Evolutionary conservation across 2,113 vertebrate genomes (phyloP), one percentile per base, ranked within the genome.

Genomic region (Corydoras maculifer): DNA sequence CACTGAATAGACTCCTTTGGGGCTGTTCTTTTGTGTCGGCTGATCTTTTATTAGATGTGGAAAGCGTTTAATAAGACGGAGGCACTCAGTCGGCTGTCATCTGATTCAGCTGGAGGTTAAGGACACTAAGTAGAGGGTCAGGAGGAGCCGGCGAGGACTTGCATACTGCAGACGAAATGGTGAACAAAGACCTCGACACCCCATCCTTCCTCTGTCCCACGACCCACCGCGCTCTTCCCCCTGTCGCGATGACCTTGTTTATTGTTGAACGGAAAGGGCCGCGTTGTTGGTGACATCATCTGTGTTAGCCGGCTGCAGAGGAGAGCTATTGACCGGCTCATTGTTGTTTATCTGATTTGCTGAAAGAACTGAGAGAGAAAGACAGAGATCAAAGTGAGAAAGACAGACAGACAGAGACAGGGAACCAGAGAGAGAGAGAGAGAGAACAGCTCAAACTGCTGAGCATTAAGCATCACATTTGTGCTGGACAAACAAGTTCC

Each of bases 251-350:
- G 81, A 84, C 81, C 84, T 82, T 68, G 54, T 73, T 73, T 77
- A 67, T 77, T 81, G 77, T 76, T 75, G 69, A 80, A 73, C 79
- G 77, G 79, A 76, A 61, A 65, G 79, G 80, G 73, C 77, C 51
- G 75, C 74, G 49, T 62, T 31, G 74, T 74, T 77, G 77, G 77
- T 88, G 86, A 87, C 85, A 86, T 87, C 84, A 86, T 84, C 79
- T 76, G 57, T 81, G 78, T 82, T 82, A 82, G 80, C 81, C 79
- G 74, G 68, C 29, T 71, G 32, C 62, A 50, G 65, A 66, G 77
- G 69, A 60, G 14, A 35, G 51, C 79, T 61, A 78, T 76, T 85
- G 77, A 82, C 82, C 79, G 77, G 61, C 77, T 77, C 82, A 82
- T 84, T 84, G 82, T 82, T 84, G 49, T 65, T 79, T 84, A 12